Conservation (phyloP, 2,888 invertebrate species). For the Elgonia sp. region DNA sequence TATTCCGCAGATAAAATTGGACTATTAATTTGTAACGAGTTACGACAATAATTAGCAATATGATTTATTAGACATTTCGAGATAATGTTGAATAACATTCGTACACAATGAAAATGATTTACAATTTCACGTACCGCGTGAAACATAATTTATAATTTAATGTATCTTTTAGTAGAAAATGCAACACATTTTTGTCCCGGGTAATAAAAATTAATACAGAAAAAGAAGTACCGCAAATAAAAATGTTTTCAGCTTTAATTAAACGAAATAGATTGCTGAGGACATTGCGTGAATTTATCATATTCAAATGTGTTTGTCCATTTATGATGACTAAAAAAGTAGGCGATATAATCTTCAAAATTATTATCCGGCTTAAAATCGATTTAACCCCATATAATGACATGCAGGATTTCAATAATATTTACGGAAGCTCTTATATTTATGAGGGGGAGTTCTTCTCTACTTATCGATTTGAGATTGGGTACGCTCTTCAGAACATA, state of each 20-base stretch:
- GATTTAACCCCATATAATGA: conserved; percentile 18
- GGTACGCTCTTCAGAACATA: conserved; percentile 14
- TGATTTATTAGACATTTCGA: conserved; percentile 42
- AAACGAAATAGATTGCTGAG: neutral
- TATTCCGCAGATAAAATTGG: conserved; percentile 28
- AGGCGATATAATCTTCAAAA: neutral
- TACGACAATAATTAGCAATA: conserved; percentile 48
- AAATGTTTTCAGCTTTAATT: conserved; percentile 14
- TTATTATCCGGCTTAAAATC: conserved; percentile 6
- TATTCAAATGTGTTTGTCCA: neutral
- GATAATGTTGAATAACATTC: conserved; percentile 53
- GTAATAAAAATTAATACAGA: neutral
- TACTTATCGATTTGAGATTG: conserved; percentile 50
- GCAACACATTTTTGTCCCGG: neutral
- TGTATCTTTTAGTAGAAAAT: conserved; percentile 21
- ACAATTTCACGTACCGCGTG: conserved; percentile 12
- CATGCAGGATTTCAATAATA: conserved; percentile 47
- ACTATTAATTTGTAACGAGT: conserved; percentile 36
- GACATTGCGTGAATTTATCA: neutral
- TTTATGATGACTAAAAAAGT: neutral
- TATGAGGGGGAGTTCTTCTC: conserved; percentile 19
- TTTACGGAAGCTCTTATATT: conserved; percentile 25
- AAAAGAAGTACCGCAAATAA: neutral
- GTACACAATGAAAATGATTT: conserved; percentile 49
- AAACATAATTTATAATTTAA: conserved; percentile 43